Percentiles rank a stretch among this genome's conserved stretches.
phyloP scores from a whole-genome alignment of 1,140 invertebrate species.

The Drosophila busckii region DNA sequence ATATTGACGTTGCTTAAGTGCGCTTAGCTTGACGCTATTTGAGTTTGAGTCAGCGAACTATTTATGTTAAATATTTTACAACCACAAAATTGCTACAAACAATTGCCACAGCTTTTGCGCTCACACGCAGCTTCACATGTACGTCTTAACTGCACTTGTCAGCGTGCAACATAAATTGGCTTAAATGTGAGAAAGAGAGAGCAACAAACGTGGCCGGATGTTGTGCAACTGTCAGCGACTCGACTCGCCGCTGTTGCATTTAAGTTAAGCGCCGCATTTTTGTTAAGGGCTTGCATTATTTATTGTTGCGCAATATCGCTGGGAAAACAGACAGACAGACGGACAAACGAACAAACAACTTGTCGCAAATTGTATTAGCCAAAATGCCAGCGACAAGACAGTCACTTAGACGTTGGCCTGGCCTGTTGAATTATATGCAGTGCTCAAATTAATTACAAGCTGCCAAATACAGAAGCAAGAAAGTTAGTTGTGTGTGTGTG shows the following conservation, averaged over 20 bases:
- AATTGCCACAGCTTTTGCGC: conserved; percentile 25
- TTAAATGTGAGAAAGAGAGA: conserved; percentile 9
- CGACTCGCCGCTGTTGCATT: conserved; percentile 61
- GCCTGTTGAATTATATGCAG: conserved; percentile 46
- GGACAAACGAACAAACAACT: too few relatives aligned
- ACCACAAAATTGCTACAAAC: too few relatives aligned
- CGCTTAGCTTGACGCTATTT: too few relatives aligned
- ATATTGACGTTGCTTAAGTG: too few relatives aligned
- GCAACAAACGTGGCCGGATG: conserved; percentile 43
- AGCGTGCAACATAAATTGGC: conserved; percentile 62
- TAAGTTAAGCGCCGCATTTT: conserved; percentile 69
- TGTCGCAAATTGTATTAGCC: conserved; percentile 68
- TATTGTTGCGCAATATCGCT: conserved; percentile 63
- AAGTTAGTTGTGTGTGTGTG: too few relatives aligned
- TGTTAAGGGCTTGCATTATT: conserved; percentile 28
- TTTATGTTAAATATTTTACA: too few relatives aligned
- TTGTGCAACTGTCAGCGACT: conserved; percentile 70
- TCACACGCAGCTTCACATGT: conserved; percentile 19
- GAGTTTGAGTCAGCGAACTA: too few relatives aligned
- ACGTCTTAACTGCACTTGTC: conserved; percentile 40
- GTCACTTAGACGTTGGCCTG: conserved; percentile 4
- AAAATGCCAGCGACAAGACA: conserved; percentile 18
- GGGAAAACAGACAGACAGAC: conserved; percentile 63
- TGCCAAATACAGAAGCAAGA: conserved; percentile 10
- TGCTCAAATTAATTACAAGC: conserved; percentile 61